Evolutionary conservation across 2,888 invertebrate species (phyloP), one percentile per base, ranked within the genome.

Genomic region (Antheraea assamensis): DNA sequence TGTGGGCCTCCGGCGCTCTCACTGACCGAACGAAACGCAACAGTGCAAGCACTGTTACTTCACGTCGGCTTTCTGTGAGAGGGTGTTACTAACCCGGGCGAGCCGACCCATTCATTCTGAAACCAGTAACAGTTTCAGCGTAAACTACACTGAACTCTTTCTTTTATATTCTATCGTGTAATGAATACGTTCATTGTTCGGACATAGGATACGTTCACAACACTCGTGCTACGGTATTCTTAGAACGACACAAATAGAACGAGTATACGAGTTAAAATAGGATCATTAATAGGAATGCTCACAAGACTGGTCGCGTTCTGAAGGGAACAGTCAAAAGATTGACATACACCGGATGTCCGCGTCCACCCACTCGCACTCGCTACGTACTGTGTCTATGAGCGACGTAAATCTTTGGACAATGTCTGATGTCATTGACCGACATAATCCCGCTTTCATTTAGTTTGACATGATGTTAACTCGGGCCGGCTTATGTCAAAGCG

Each of bases 331-430:
- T 80, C 78, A 74, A 80, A 81, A 86, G 85, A 86, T 86, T 86
- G 87, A 87, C 87, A 84, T 82, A 75, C 73, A 76, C 79, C 84
- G 87, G 87, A 87, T 83, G 74, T 86, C 85, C 85, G 82, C 74
- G 77, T 64, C 61, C 30, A 30, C 61, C 61, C 30, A 64, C 61
- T 64, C 83, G 78, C 74, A 78, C 77, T n/a, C 71, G 76, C 76
- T 78, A 75, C 74, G 81, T 84, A 83, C 82, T 82, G 82, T 82
- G 83, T 77, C 81, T 73, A 75, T 64, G 61, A 64, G 19, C 27
- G 30, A 64, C 30, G 61, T 64, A 79, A 78, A 79, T 73, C 73
- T 73, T 72, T 72, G 61, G 71, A 47, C 27, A 71, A 19, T 55
- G 52, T 42, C 30, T 71, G 52, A 13, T 30, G 27, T 64, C 61